phyloP scores from a whole-genome alignment of 2,888 invertebrate genomes.

The Agriotes lineatus region DNA sequence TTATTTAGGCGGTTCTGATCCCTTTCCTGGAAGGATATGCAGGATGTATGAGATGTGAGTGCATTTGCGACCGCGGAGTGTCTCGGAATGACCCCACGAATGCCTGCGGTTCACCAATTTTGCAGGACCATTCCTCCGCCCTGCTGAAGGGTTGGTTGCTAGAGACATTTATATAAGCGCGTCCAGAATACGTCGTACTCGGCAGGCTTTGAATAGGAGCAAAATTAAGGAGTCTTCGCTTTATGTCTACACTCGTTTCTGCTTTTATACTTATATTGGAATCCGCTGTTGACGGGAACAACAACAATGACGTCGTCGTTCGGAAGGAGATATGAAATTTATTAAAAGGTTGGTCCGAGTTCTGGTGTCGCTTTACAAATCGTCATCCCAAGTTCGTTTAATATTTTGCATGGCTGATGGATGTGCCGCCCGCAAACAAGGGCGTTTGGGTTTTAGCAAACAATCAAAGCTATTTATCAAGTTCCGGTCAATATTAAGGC shows the following conservation, averaged over 20 bases:
- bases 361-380: background rate
- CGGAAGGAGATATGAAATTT: background rate
- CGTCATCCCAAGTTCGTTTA: background rate
- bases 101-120: slow-evolving; percentile 19
- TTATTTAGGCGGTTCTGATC: slow-evolving; percentile 31
- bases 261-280: too few relatives aligned
- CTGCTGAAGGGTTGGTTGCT: background rate
- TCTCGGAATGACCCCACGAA: slow-evolving; percentile 28
- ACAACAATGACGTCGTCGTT: too few relatives aligned
- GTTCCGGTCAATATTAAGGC: slow-evolving; percentile 31
- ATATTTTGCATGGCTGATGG: slow-evolving; percentile 25
- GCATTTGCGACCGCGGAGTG: slow-evolving; percentile 30
- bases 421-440: slow-evolving; percentile 27
- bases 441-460: slow-evolving; percentile 24
- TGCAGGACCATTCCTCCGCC: background rate
- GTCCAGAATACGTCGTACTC: background rate
- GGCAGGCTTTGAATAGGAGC: background rate
- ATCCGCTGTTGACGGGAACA: too few relatives aligned
- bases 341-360: background rate
- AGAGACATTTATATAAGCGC: slow-evolving; percentile 1
- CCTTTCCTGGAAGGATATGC: slow-evolving; percentile 26
- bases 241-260: background rate
- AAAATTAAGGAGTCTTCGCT: background rate
- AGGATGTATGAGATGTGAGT: slow-evolving; percentile 35
- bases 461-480: slow-evolving; percentile 33